Evolutionary conservation across 2,888 invertebrate genomes (phyloP).

Genomic region (Deilephila porcellus): DNA sequence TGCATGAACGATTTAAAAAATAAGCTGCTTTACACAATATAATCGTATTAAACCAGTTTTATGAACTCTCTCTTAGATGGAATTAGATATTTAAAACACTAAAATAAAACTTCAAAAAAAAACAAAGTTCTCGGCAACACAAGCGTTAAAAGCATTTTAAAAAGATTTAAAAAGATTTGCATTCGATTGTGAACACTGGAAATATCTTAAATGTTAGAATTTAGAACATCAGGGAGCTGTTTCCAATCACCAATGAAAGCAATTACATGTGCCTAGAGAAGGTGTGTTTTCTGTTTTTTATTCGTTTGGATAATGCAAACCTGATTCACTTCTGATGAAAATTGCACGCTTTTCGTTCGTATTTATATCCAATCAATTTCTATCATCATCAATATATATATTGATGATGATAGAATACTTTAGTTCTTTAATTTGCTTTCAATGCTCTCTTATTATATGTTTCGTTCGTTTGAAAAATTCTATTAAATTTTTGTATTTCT

Average conservation of each 20-base stretch:
- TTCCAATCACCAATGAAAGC: neutral
- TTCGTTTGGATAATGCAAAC: conserved; percentile 4
- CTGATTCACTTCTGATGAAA: conserved; percentile 12
- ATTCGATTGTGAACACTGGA: neutral
- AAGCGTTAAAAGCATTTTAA: neutral
- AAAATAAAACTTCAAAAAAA: neutral
- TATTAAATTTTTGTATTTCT: neutral
- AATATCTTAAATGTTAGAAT: neutral
- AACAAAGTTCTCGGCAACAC: neutral
- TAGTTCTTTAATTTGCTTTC: conserved; percentile 35
- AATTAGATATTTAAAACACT: too few relatives aligned
- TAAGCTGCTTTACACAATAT: too few relatives aligned
- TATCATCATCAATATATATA: too few relatives aligned
- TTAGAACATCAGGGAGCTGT: neutral
- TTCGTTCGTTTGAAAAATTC: neutral
- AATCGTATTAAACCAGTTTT: too few relatives aligned
- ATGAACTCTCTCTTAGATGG: too few relatives aligned
- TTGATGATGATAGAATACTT: conserved; percentile 37
- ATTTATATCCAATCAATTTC: conserved; percentile 31
- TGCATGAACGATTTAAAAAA: too few relatives aligned
- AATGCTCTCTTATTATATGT: conserved; percentile 5
- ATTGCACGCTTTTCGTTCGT: conserved; percentile 28
- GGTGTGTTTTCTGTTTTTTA: neutral
- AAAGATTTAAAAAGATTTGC: neutral
- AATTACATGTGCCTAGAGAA: conserved; percentile 6